Percentiles rank a stretch among this genome's conserved stretches.
These are phyloP conservation scores for Ips typographus DNA, from an alignment of 1,140 invertebrate genomes.

Conservation along the genomic window DNA sequence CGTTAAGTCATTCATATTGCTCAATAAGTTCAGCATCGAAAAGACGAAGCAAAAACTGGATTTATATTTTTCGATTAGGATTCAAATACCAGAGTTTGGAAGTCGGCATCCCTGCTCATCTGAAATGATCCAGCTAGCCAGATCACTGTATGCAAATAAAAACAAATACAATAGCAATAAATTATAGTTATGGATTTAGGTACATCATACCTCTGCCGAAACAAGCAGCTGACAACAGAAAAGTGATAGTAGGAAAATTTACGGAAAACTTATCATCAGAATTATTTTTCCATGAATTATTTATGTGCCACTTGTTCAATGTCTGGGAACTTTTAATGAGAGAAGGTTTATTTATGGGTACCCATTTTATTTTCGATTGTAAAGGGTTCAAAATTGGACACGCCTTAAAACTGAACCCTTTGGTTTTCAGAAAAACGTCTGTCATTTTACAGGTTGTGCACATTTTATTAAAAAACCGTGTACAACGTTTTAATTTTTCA, in stretches of 20 bases:
- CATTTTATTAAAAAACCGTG: neutral
- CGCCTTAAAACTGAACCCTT: conserved; percentile 42
- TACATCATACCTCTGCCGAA: neutral
- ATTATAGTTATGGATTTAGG: neutral
- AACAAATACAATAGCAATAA: neutral
- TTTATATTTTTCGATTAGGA: conserved; percentile 60
- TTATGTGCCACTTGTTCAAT: conserved; percentile 33
- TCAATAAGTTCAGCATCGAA: neutral
- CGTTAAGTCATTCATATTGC: neutral
- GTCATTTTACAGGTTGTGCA: conserved; percentile 4
- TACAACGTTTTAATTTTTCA: conserved; percentile 16
- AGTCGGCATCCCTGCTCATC: conserved; percentile 25
- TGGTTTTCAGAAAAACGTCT: conserved; percentile 14
- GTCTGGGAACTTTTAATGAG: conserved; percentile 13
- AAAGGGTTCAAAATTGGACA: conserved; percentile 7
- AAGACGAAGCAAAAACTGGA: neutral
- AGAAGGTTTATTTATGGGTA: conserved; percentile 11
- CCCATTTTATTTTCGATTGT: conserved; percentile 27
- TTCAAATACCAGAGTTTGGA: conserved; percentile 60
- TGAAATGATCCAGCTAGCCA: neutral
- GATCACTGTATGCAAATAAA: neutral
- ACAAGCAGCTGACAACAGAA: neutral
- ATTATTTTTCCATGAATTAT: neutral
- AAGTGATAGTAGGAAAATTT: neutral
- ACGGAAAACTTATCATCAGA: neutral